Evolutionary conservation across 1,140 invertebrate species (phyloP).

Genomic region (Drosophila melanogaster): DNA sequence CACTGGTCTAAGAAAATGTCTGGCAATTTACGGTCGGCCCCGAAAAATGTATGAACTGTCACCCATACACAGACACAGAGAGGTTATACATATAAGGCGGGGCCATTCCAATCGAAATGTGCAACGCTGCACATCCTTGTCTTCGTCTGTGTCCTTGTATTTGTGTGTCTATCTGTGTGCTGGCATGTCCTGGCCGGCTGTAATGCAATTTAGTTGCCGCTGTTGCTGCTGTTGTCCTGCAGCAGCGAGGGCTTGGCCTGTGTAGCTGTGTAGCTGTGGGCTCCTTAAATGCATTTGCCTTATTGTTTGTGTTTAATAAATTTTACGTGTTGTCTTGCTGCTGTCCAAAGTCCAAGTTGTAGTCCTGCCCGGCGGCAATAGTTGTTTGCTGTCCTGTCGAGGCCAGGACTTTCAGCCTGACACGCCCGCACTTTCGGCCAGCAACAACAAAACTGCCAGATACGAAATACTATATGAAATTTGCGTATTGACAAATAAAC

Average conservation of each 20-base stretch:
- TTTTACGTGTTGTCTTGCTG: slow-evolving; percentile 72
- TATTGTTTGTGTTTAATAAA: slow-evolving; percentile 84
- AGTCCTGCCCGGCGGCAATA: slow-evolving; percentile 66
- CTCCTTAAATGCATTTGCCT: slow-evolving; percentile 79
- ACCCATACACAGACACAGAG: slow-evolving; percentile 4
- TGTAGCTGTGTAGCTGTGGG: slow-evolving; percentile 25
- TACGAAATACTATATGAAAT: slow-evolving; percentile 79
- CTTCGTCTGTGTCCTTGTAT: slow-evolving; percentile 26
- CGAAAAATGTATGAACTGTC: slow-evolving; percentile 64
- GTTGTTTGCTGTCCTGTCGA: slow-evolving; percentile 74
- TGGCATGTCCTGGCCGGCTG: slow-evolving; percentile 32
- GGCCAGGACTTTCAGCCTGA: slow-evolving; percentile 57
- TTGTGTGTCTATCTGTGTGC: not conserved
- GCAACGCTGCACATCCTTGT: slow-evolving; percentile 78
- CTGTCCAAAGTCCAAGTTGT: slow-evolving; percentile 1
- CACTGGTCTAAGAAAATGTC: slow-evolving; percentile 30
- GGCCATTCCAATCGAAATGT: slow-evolving; percentile 74
- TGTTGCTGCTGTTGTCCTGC: slow-evolving; percentile 42
- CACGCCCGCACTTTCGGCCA: slow-evolving; percentile 18
- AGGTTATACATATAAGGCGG: slow-evolving; percentile 26
- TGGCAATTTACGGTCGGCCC: slow-evolving; percentile 60
- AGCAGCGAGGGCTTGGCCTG: slow-evolving; percentile 29
- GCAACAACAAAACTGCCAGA: slow-evolving; percentile 35
- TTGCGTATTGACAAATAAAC: slow-evolving; percentile 83
- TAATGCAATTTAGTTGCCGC: slow-evolving; percentile 82